phyloP scores from a whole-genome alignment of 2,888 invertebrate genomes.

The Hirtodrosophila duncani region DNA sequence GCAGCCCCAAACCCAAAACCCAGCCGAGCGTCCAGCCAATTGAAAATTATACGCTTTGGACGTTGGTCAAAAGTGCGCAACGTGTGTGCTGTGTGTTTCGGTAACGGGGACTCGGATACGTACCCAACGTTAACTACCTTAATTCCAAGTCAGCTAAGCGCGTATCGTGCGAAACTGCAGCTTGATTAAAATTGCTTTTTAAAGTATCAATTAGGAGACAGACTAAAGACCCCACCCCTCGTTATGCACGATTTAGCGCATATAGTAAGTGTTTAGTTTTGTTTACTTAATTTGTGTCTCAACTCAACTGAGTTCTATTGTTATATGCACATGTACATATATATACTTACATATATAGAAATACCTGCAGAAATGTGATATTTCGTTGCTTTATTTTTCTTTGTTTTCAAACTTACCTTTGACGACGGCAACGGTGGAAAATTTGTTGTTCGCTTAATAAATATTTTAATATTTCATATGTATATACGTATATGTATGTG shows the following conservation, averaged over 20 bases:
- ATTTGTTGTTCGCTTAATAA: slow-evolving; percentile 12
- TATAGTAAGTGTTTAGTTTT: slow-evolving; percentile 57
- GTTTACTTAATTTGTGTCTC: slow-evolving; percentile 6
- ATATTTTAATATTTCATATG: slow-evolving; percentile 3
- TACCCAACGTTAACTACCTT: not conserved
- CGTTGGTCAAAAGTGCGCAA: slow-evolving; percentile 59
- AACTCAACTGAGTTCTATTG: not conserved
- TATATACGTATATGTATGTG: slow-evolving; percentile 1
- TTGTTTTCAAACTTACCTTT: slow-evolving; percentile 24
- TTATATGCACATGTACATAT: not conserved
- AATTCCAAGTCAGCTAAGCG: slow-evolving; percentile 5
- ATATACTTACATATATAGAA: not conserved
- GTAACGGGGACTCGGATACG: slow-evolving; percentile 9
- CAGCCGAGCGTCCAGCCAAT: slow-evolving; percentile 48
- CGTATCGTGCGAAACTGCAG: slow-evolving; percentile 59
- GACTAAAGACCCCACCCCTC: too few relatives aligned
- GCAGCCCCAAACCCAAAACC: slow-evolving; percentile 22
- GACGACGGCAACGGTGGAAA: too few relatives aligned
- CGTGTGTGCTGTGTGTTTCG: slow-evolving; percentile 32
- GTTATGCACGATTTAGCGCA: slow-evolving; percentile 45
- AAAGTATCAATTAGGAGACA: slow-evolving; percentile 23
- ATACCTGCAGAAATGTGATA: slow-evolving; percentile 7
- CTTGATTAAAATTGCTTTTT: slow-evolving; percentile 29
- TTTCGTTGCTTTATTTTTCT: slow-evolving; percentile 25
- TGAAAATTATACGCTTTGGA: slow-evolving; percentile 42